phyloP scores from a whole-genome alignment of 1,140 invertebrate species.

The Drosophila orosa region DNA sequence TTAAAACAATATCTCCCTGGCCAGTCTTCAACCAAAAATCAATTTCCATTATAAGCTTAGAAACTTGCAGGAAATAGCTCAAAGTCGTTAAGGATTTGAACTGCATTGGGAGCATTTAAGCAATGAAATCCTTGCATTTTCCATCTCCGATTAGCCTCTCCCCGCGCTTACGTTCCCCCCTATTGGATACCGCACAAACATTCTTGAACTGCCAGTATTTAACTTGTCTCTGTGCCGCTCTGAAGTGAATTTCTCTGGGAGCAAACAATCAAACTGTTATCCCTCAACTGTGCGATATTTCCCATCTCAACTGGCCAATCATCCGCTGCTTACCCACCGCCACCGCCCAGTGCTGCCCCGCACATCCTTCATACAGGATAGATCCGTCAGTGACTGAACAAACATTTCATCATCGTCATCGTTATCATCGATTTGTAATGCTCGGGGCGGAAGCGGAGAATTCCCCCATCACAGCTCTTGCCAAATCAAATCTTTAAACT shows the following conservation, averaged over 20 bases:
- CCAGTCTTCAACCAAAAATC: background rate
- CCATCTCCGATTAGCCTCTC: conserved; percentile 11
- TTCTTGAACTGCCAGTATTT: conserved; percentile 30
- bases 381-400: conserved; percentile 57
- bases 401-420: conserved; percentile 71
- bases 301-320: conserved; percentile 49
- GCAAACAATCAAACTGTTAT: conserved; percentile 50
- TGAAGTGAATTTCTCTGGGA: conserved; percentile 44
- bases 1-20: background rate
- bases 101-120: background rate
- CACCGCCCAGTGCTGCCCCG: background rate
- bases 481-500: conserved; percentile 80
- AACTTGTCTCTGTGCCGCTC: conserved; percentile 19
- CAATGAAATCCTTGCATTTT: background rate
- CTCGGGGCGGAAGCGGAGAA: conserved; percentile 17
- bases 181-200: conserved; percentile 9
- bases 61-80: background rate
- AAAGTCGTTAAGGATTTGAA: background rate
- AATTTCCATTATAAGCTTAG: background rate
- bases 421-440: conserved; percentile 57
- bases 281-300: conserved; percentile 24
- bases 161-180: background rate
- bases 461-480: conserved; percentile 49
- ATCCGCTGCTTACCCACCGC: conserved; percentile 15
- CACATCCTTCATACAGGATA: conserved; percentile 23